Percentiles rank a stretch among this genome's conserved stretches.
Evolutionary conservation across 2,888 invertebrate genomes (phyloP).

Genomic region (Pseudoips prasinana): DNA sequence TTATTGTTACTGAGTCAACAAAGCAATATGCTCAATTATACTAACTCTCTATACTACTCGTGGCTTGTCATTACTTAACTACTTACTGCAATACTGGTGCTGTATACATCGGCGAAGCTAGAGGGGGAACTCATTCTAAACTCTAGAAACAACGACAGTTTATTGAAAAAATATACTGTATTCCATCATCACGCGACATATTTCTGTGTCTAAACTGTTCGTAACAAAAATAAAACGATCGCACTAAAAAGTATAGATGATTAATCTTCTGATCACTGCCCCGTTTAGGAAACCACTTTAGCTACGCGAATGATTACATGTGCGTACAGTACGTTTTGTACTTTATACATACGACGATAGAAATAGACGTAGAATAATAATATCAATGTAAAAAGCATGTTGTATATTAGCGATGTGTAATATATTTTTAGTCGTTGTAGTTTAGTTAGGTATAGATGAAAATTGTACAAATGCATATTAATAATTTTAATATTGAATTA

Average conservation of each 20-base stretch:
- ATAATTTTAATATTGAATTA: constrained; percentile 73
- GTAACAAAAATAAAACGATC: too few relatives aligned
- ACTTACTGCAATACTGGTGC: constrained; percentile 39
- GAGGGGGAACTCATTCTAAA: too few relatives aligned
- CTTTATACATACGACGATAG: constrained; percentile 54
- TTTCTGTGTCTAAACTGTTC: too few relatives aligned
- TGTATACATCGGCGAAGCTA: too few relatives aligned
- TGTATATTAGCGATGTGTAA: constrained; percentile 77
- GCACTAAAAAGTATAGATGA: too few relatives aligned
- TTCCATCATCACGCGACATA: too few relatives aligned
- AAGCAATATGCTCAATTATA: constrained; percentile 52
- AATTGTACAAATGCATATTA: constrained; percentile 81
- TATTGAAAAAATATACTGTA: too few relatives aligned
- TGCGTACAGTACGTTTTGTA: constrained; percentile 53
- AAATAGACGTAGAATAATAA: constrained; percentile 57
- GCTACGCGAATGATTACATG: too few relatives aligned
- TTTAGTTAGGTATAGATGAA: constrained; percentile 77
- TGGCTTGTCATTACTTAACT: constrained; percentile 45
- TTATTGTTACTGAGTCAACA: constrained; percentile 6
- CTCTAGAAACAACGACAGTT: too few relatives aligned
- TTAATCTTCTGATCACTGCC: too few relatives aligned
- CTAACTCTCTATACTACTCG: constrained; percentile 30
- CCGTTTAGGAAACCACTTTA: too few relatives aligned
- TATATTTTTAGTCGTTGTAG: constrained; percentile 74
- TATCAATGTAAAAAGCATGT: constrained; percentile 76